Percentiles rank a stretch among this genome's conserved stretches.
Evolutionary conservation across 1,140 invertebrate species (phyloP).

Genomic region (Heliconius hewitsoni): DNA sequence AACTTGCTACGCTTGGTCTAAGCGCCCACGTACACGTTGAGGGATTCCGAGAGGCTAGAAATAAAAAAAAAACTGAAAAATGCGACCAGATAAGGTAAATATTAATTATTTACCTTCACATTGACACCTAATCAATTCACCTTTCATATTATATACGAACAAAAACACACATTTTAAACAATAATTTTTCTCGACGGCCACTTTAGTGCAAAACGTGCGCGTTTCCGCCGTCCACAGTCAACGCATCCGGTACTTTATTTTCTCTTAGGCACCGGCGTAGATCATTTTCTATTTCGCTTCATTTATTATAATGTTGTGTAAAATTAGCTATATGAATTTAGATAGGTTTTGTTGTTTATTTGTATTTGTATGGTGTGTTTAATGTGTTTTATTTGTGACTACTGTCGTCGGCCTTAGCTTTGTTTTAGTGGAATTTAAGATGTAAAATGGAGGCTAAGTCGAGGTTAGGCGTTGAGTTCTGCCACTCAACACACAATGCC

Average conservation of each 20-base stretch:
- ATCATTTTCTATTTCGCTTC: conserved; percentile 9
- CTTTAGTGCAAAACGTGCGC: conserved; percentile 3
- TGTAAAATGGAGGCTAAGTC: no score
- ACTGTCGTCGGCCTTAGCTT: no score
- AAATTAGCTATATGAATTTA: conserved; percentile 1
- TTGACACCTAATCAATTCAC: background rate
- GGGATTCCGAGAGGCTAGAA: no score
- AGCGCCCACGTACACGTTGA: no score
- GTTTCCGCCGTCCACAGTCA: conserved; percentile 4
- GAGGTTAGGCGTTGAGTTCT: no score
- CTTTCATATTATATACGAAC: background rate
- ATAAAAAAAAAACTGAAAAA: no score
- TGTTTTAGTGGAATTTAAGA: no score
- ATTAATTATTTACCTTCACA: no score
- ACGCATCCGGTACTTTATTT: conserved; percentile 5
- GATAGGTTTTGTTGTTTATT: background rate
- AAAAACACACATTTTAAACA: background rate
- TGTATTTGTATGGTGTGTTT: background rate
- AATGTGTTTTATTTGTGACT: background rate
- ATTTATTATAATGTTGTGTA: conserved; percentile 15
- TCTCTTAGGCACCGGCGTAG: background rate
- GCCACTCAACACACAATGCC: no score
- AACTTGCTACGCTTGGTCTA: no score
- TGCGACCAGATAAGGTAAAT: no score
- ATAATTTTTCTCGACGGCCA: background rate